Conservation (phyloP, 1,140 invertebrate species). For the Penaeus vannamei region DNA sequence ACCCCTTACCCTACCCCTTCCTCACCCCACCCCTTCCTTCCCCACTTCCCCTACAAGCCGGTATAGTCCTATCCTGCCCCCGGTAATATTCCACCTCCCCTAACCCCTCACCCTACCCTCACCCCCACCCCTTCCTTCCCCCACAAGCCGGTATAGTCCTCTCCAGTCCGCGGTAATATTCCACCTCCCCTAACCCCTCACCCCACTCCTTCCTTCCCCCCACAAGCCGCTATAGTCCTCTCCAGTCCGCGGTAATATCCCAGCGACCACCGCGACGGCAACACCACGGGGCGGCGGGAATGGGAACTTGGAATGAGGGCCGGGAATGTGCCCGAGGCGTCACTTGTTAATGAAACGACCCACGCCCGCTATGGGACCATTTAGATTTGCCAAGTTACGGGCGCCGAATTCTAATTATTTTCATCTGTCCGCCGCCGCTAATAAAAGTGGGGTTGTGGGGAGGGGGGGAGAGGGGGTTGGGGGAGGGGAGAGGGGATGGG, state of each 20-base stretch:
- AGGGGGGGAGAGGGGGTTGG: neutral
- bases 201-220: no score
- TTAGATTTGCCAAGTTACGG: constrained; percentile 29
- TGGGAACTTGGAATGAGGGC: neutral
- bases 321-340: constrained; percentile 19
- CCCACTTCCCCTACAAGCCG: no score
- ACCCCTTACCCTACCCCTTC: no score
- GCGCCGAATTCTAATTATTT: constrained; percentile 27
- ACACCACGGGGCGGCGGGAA: neutral
- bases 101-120: no score
- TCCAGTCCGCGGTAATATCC: neutral
- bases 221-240: neutral
- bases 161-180: no score
- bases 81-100: no score
- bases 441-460: neutral
- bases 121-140: no score
- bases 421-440: constrained; percentile 13
- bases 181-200: no score
- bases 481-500: neutral
- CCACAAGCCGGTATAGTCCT: no score
- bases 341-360: constrained; percentile 28
- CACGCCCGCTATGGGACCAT: constrained; percentile 3
- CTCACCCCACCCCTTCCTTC: no score
- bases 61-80: no score
- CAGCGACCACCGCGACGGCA: constrained; percentile 16